Base-by-base conservation (phyloP, 2,797 vertebrate genomes). In the Salmo trutta region DNA sequence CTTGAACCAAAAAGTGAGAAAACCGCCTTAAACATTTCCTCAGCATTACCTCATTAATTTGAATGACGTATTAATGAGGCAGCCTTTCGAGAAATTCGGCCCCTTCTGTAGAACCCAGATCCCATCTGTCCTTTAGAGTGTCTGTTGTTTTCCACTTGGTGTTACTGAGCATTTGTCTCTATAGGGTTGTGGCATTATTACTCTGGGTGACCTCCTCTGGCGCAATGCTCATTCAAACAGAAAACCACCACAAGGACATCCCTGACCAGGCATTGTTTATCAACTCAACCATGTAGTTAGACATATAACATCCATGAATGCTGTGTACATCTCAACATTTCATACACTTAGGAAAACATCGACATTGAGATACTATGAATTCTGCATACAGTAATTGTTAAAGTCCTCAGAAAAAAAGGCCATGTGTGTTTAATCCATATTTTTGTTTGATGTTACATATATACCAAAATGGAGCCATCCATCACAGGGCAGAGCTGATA, bases 31-130 rank as follows among this genome's bases (percentile, higher is more conserved):
- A 10, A 17, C 14, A 15, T 15, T 17, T 67, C 5, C 65, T n/a
- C 27, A n/a, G 15, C 29, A 65, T 80, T 80, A 76, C 29, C 52
- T 77, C 79, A 77, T 71, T 62, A 77, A 76, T 81, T 52, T 70
- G n/a, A 74, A 79, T 73, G 75, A 52, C 15, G 8, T 51, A 76
- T 79, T 65, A 77, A 81, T 56, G 70, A 76, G 41, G 62, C 62
- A 59, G 19, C 31, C 75, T 74, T 31, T 54, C 64, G 47, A 27
- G 77, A 62, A 69, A 73, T 77, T 62, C 3, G 41, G 8, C 47
- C 67, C 21, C 64, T 19, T 27, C 24, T 67, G 56, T 71, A 24
- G 68, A 69, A 54, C 41, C 41, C 74, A 27, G 74, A 69, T 54
- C 52, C 41, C 72, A 72, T 65, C 56, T 71, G 65, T 36, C 14